Evolutionary conservation across 1,140 invertebrate species (phyloP).

Genomic region (Aphelenchoides avenae): DNA sequence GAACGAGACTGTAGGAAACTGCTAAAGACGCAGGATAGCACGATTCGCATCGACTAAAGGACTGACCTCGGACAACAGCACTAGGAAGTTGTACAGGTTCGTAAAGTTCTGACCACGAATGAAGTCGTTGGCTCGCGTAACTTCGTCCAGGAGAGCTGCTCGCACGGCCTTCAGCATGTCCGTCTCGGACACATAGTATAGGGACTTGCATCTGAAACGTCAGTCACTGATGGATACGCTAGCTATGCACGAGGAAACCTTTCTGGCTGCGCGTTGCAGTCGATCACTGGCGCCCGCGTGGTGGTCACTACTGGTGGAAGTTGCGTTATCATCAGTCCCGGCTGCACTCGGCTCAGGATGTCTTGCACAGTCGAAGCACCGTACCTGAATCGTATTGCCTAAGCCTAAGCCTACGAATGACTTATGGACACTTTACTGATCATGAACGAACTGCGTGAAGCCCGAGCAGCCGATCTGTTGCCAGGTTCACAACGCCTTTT

Average conservation of each 20-base stretch:
- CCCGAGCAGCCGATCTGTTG: too few relatives aligned
- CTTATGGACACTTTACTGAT: too few relatives aligned
- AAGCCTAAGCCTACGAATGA: too few relatives aligned
- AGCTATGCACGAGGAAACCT: constrained; percentile 1
- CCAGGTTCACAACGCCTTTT: constrained; percentile 15
- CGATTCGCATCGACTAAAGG: too few relatives aligned
- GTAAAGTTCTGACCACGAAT: constrained; percentile 53
- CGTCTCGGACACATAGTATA: constrained; percentile 58
- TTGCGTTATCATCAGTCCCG: constrained; percentile 17
- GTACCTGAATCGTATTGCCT: too few relatives aligned
- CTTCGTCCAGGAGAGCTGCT: constrained; percentile 50
- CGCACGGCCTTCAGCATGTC: constrained; percentile 58
- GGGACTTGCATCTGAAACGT: constrained; percentile 19
- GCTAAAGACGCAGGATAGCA: constrained; percentile 43
- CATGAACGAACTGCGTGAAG: too few relatives aligned
- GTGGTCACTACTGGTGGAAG: constrained; percentile 15
- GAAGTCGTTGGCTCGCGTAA: constrained; percentile 33
- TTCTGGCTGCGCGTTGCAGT: constrained; percentile 36
- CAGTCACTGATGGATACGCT: background rate
- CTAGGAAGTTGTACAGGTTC: constrained; percentile 52
- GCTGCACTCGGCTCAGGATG: constrained; percentile 17
- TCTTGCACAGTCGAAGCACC: constrained; percentile 28
- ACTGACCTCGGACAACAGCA: constrained; percentile 49
- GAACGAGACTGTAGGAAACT: too few relatives aligned
- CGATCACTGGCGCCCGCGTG: constrained; percentile 17